Conservation (phyloP, 2,797 vertebrate species). For the Emydoidea blandingii region DNA sequence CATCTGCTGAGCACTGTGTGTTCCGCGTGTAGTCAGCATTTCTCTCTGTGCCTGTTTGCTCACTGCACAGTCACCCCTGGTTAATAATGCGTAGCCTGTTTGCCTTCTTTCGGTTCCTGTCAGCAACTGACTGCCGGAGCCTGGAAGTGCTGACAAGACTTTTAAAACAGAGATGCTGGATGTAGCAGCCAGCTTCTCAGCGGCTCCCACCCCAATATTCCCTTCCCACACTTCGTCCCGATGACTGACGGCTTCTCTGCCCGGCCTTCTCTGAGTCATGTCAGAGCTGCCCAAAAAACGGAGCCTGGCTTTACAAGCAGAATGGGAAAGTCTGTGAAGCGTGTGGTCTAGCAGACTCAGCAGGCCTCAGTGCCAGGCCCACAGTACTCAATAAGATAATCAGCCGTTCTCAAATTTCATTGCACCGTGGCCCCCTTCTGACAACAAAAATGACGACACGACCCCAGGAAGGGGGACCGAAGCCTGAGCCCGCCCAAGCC, state of each 20-base stretch:
- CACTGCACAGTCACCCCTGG: not conserved
- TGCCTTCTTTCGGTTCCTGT: not conserved
- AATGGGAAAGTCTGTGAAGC: not conserved
- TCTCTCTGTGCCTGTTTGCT: fast-evolving
- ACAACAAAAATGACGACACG: no score
- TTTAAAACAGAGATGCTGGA: not conserved
- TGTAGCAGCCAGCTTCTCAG: not conserved
- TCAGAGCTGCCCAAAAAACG: not conserved
- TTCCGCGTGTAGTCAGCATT: not conserved
- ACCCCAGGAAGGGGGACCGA: no score
- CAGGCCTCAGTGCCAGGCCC: not conserved
- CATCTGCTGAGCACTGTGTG: not conserved
- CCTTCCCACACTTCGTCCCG: not conserved
- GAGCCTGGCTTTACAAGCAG: not conserved
- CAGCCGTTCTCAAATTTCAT: no score
- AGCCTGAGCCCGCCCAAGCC: no score
- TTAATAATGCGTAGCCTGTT: not conserved
- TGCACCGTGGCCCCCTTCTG: no score
- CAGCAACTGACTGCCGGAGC: not conserved
- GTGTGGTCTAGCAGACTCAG: not conserved
- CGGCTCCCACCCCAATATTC: not conserved
- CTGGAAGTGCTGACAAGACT: not conserved
- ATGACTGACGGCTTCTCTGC: not conserved
- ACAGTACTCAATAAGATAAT: not conserved
- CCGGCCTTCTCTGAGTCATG: not conserved